phyloP scores from a whole-genome alignment of 2,113 vertebrate genomes.

The Microtus ochrogaster region DNA sequence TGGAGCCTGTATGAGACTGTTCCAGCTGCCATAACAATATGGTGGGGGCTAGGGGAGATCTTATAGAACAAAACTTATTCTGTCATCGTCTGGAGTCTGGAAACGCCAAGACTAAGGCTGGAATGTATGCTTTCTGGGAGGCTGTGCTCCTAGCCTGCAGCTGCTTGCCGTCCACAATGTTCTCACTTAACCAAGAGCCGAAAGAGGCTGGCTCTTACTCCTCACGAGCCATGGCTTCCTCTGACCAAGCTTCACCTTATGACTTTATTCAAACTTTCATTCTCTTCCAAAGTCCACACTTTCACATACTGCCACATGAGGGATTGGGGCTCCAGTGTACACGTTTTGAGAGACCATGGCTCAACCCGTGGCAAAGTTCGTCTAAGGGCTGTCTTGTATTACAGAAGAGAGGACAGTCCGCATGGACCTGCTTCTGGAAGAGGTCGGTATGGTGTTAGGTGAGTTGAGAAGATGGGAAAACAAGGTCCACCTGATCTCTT shows the following conservation, averaged over 20 bases:
- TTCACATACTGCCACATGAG: neutral
- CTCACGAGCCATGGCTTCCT: neutral
- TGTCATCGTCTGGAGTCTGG: neutral
- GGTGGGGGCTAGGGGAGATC: too few relatives aligned
- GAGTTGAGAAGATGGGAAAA: neutral
- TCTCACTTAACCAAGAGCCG: neutral
- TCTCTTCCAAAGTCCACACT: neutral
- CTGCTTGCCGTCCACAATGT: neutral
- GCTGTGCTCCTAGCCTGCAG: neutral
- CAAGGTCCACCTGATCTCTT: neutral
- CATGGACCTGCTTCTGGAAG: conserved; percentile 5
- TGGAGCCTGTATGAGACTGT: neutral
- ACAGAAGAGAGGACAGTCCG: conserved; percentile 7
- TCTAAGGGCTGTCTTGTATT: conserved; percentile 26
- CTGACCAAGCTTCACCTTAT: neutral
- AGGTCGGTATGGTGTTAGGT: conserved; percentile 20
- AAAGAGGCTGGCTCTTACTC: neutral
- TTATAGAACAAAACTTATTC: neutral
- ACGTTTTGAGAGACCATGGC: neutral
- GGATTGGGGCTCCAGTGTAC: neutral
- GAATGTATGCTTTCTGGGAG: neutral
- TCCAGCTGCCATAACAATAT: neutral
- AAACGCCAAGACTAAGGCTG: neutral
- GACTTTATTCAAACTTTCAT: neutral
- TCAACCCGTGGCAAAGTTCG: neutral